Evolutionary conservation across 2,797 vertebrate species (phyloP), one percentile per base, ranked within the genome.

Genomic region (Chromobotia macracanthus): DNA sequence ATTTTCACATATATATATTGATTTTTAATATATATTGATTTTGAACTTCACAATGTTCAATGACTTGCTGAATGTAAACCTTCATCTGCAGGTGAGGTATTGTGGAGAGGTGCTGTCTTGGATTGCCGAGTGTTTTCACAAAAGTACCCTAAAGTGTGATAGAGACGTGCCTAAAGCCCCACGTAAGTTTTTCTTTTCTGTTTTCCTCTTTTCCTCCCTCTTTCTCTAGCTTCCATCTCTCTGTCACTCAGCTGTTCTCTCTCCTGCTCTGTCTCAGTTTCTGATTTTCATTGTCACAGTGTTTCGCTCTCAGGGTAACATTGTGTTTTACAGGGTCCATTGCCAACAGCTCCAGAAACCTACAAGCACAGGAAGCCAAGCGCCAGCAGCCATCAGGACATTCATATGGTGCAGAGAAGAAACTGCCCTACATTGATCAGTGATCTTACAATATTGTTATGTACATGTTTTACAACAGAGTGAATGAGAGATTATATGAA

Each of bases 91-190:
- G 94, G 83, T 95, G 67, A 89, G 89, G 80, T 95, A 95, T 58
- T 94, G 94, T 46, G 91, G 88, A 46, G 94, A 95, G 31, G 93
- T 95, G 77, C 61, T 95, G 85, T 94, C 94, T 79, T 95, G 94
- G 94, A 92, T 95, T 86, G 92, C 93, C 0, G 94, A 95, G 75
- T 94, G 94, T 87, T 94, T 95, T 21, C 81, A 92, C 79, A 87
- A 89, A 77, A 94, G 93, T 87, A 94, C 93, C 0, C 91, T 94
- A 1, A 94, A 91, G 72, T 93, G 92, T 68, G 92, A 87, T 48
- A 90, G 87, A 85, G 91, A 94, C 0, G 90, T 86, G 50, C 93
- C 93, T 9, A 87, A 21, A 87, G 86, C 88, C 72, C 92, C 93
- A 79, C 15, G 94, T 95, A 84, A 90, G 91, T 81, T 50, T 19